These are phyloP conservation scores for Colinus virginianus DNA, from an alignment of 2,113 vertebrate genomes.

Conservation along the genomic window DNA sequence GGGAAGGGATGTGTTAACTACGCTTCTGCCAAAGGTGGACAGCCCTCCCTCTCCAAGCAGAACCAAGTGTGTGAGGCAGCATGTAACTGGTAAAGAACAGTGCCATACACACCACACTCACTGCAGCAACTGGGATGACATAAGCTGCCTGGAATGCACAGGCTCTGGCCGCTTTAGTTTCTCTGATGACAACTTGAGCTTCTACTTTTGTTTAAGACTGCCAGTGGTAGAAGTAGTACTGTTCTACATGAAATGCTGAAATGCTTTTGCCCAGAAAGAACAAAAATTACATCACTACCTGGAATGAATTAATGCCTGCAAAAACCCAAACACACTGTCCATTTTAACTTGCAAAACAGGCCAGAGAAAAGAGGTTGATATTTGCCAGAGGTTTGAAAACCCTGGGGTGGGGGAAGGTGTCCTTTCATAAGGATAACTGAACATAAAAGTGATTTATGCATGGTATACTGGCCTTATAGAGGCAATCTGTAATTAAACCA, in stretches of 20 bases:
- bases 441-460: background rate
- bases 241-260: background rate
- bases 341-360: background rate
- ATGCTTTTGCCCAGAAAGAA: background rate
- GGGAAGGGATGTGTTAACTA: background rate
- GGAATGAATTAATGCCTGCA: background rate
- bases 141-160: slow-evolving; percentile 65
- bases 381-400: background rate
- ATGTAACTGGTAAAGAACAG: background rate
- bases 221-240: background rate
- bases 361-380: background rate
- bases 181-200: slow-evolving; percentile 31
- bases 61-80: background rate
- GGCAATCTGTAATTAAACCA: background rate
- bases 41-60: background rate
- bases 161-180: slow-evolving; percentile 21
- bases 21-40: background rate
- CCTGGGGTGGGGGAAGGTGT: background rate
- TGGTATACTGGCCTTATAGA: background rate
- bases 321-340: background rate
- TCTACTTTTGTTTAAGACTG: slow-evolving; percentile 34
- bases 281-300: background rate
- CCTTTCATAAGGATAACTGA: background rate
- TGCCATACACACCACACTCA: background rate
- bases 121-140: slow-evolving; percentile 60